Evolutionary conservation across 1,140 invertebrate species (phyloP).

Genomic region (Drosophila gunungcola): DNA sequence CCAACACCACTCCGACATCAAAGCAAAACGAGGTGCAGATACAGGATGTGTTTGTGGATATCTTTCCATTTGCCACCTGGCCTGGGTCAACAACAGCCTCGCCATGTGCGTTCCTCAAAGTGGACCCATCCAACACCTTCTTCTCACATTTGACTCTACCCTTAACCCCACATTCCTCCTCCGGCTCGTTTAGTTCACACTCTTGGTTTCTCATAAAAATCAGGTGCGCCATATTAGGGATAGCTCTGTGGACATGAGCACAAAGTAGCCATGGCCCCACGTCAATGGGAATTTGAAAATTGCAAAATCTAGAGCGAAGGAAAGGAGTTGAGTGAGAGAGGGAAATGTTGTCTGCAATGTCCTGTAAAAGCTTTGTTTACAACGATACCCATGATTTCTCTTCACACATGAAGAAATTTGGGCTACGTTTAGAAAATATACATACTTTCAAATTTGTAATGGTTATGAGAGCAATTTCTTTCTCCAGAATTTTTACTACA

Average conservation of each 20-base stretch:
- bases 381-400: conserved; percentile 51
- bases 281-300: conserved; percentile 43
- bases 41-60: conserved; percentile 43
- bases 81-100: conserved; percentile 57
- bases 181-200: background rate
- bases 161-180: background rate
- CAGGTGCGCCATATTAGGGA: conserved; percentile 51
- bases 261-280: conserved; percentile 28
- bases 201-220: conserved; percentile 47
- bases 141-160: background rate
- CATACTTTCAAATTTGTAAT: too few species aligned
- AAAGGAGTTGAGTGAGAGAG: background rate
- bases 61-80: conserved; percentile 42
- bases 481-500: too few species aligned
- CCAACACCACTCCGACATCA: conserved; percentile 59
- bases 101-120: conserved; percentile 38
- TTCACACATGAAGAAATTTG: conserved; percentile 12
- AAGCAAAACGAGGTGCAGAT: conserved; percentile 42
- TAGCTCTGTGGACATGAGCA: conserved; percentile 25
- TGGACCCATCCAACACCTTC: conserved; percentile 41
- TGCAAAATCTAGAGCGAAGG: conserved; percentile 17
- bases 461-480: too few species aligned
- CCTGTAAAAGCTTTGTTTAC: conserved; percentile 76
- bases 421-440: too few species aligned
- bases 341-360: conserved; percentile 36